Evolutionary conservation across 1,140 invertebrate species (phyloP).

Genomic region (Aricia agestis): DNA sequence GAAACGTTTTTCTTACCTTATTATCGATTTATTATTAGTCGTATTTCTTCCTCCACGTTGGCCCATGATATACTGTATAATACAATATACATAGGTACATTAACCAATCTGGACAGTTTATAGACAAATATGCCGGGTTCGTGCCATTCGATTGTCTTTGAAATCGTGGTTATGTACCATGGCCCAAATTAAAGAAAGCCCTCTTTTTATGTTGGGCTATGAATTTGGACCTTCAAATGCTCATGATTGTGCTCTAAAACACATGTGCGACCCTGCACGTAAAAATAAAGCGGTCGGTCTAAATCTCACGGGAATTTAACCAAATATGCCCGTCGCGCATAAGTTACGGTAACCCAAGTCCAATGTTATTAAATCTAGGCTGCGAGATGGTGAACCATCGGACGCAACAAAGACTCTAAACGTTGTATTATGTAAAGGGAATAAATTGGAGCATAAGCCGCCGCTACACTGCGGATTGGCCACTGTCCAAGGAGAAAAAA

Average conservation of each 20-base stretch:
- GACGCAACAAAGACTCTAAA: neutral
- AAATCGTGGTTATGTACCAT: no score
- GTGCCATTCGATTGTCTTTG: no score
- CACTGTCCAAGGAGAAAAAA: slow-evolving; percentile 21
- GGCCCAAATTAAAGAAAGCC: no score
- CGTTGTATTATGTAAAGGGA: slow-evolving; percentile 8
- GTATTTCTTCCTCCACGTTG: neutral
- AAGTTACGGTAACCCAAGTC: neutral
- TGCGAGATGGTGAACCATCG: neutral
- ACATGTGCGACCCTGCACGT: neutral
- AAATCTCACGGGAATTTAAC: neutral
- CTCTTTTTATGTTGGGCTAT: no score
- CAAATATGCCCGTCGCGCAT: neutral
- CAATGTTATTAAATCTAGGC: neutral
- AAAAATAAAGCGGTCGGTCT: neutral
- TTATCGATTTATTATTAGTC: neutral
- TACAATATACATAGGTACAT: no score
- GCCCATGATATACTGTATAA: no score
- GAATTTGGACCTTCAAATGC: no score
- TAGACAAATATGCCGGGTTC: no score
- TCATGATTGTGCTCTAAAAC: no score
- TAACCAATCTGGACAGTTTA: no score
- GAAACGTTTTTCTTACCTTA: neutral
- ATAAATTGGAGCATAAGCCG: slow-evolving; percentile 15
- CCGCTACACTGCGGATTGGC: slow-evolving; percentile 22